Evolutionary conservation across 1,140 invertebrate species (phyloP), one percentile per base, ranked within the genome.

Genomic region (Drosophila dunni): DNA sequence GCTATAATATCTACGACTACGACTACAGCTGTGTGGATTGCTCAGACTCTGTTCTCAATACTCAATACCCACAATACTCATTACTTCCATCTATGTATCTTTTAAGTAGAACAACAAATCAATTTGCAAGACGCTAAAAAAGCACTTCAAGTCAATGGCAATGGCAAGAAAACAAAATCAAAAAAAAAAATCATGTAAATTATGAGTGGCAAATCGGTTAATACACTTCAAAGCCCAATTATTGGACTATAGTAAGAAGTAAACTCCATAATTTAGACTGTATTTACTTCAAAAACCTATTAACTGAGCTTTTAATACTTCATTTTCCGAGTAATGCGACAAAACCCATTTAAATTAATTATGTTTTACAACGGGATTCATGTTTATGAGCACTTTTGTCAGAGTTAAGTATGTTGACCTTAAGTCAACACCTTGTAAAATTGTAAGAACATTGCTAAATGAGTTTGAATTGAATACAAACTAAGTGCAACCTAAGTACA

Each of bases 61-160:
- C 29, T 33, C 46, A 50, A 29, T 50, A 24, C 29, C 33, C 46
- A 63, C 48, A 64, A n/a, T 53, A 17, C 34, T 29, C 24, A 29
- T 4, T 34, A 48, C 54, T 58, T 50, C 17, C 42, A 67, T 48
- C 15, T 58, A 38, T 34, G 17, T 54, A 36, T 45, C 38, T 13
- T 44, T 29, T 48, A 60, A 50, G 40, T 33, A 51, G 56, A 74
- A 62, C 36, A 68, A 54, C 71, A 74, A 68, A 57, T 62, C 51
- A 62, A 62, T 74, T 68, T 54, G 15, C 56, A 74, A 74, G 63
- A 66, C 46, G 71, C 51, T 74, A 68, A 67, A 42, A 74, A 50
- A 20, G 40, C 51, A 71, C 53, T 64, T 17, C 15, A 7, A 48
- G 13, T n/a, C 53, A 67, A 61, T 40, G 13, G 48, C 48, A 69